A percentile compares a stretch with the other conserved stretches of the same genome.
phyloP scores from a whole-genome alignment of 2,888 invertebrate genomes.

The Dryobotodes eremita region DNA sequence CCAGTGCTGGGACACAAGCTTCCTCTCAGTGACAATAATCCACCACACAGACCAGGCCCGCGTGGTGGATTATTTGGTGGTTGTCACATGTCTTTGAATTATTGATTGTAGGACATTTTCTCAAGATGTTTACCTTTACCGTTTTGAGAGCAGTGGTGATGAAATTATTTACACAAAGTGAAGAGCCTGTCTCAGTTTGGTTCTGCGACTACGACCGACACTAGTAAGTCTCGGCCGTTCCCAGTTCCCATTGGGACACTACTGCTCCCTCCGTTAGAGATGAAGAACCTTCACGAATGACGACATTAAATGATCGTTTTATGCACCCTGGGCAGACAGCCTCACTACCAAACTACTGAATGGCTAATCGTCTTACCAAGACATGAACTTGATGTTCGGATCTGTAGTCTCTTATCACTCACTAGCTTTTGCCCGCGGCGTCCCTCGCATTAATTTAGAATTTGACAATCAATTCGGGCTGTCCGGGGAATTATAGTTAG shows the following conservation, averaged over 20 bases:
- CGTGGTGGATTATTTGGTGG: no score
- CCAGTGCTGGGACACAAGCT: background rate
- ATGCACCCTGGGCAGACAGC: background rate
- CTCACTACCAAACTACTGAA: background rate
- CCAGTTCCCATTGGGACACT: no score
- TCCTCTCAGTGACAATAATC: background rate
- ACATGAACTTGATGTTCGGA: background rate
- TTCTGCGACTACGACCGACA: no score
- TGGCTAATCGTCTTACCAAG: background rate
- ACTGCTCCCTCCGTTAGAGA: no score
- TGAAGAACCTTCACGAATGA: no score
- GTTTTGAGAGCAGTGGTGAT: background rate
- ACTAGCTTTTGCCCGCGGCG: no score
- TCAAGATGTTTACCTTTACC: background rate
- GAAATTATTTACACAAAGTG: no score
- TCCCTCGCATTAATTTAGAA: no score
- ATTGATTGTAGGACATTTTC: background rate
- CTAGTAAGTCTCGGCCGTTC: no score
- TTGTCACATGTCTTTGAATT: background rate
- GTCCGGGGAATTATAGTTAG: no score
- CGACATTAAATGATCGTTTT: no score
- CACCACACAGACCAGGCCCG: background rate
- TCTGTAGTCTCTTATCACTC: background rate
- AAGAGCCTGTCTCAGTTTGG: background rate
- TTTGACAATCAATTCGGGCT: no score